A percentile compares a stretch with the other conserved stretches of the same genome.
These are phyloP conservation scores for Harpegnathos saltator DNA, from an alignment of 1,140 invertebrate species.

Conservation along the genomic window DNA sequence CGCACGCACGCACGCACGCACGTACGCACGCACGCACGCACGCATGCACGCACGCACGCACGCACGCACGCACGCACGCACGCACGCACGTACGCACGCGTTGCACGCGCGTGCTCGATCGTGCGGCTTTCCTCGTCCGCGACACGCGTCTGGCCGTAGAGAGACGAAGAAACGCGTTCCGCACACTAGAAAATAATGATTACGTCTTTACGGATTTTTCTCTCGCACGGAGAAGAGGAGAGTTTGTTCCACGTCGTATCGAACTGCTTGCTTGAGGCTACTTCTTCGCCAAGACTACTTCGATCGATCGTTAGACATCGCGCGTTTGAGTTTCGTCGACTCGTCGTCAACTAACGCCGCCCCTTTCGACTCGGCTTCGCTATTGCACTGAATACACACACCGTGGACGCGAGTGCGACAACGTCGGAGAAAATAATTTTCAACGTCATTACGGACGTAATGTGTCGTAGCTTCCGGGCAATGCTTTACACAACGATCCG, in stretches of 20 bases:
- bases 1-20: too few species aligned
- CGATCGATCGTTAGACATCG: not conserved
- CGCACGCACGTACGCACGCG: too few species aligned
- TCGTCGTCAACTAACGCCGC: not conserved
- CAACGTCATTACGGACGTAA: not conserved
- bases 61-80: too few species aligned
- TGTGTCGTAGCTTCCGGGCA: too few species aligned
- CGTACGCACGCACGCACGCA: too few species aligned
- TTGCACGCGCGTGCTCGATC: slow-evolving; percentile 53
- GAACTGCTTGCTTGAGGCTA: not conserved
- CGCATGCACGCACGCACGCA: too few species aligned
- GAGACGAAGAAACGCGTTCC: not conserved
- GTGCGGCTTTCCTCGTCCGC: slow-evolving; percentile 57
- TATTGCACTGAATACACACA: not conserved
- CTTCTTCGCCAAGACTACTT: not conserved
- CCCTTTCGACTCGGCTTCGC: not conserved
- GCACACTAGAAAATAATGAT: slow-evolving; percentile 4
- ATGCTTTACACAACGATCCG: too few species aligned
- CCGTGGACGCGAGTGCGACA: not conserved
- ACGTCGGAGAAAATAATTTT: slow-evolving; percentile 8
- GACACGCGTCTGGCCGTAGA: slow-evolving; percentile 10
- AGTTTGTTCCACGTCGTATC: not conserved
- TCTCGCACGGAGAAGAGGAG: too few species aligned
- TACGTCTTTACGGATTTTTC: not conserved
- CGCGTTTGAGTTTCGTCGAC: not conserved